These are phyloP conservation scores for Danio aesculapii DNA, from an alignment of 2,797 vertebrate species.

Conservation along the genomic window DNA sequence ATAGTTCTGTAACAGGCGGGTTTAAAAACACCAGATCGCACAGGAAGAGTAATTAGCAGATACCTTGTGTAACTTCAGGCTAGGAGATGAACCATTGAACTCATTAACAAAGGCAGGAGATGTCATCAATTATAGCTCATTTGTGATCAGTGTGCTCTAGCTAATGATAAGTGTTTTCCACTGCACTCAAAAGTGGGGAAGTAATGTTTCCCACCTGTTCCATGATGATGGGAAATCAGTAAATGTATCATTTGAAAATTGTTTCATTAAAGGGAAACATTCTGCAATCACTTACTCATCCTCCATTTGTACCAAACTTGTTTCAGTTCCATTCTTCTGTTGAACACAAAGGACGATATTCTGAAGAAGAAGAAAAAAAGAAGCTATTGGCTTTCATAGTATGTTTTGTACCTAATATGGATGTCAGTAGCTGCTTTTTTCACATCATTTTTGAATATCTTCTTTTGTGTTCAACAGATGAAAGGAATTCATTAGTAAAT, in stretches of 20 bases:
- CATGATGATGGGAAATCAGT: background rate
- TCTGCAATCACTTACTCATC: no score
- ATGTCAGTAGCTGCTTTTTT: no score
- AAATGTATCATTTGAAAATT: background rate
- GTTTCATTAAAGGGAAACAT: background rate
- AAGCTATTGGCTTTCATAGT: no score
- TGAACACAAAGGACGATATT: no score
- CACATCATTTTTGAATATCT: no score
- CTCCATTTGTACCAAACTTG: no score
- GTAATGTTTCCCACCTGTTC: constrained; percentile 33
- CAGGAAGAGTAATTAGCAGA: constrained; percentile 48
- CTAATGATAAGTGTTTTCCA: constrained; percentile 24
- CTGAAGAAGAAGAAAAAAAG: no score
- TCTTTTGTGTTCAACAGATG: no score
- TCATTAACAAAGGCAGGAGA: constrained; percentile 28
- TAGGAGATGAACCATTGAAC: constrained; percentile 34
- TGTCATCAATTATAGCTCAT: constrained; percentile 23
- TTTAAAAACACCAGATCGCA: constrained; percentile 35
- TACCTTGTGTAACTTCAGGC: constrained; percentile 32
- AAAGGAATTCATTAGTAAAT: no score
- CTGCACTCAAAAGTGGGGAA: background rate
- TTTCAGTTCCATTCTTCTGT: no score
- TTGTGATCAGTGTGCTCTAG: background rate
- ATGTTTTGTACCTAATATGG: no score
- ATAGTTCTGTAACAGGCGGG: constrained; percentile 18